phyloP scores from a whole-genome alignment of 2,113 vertebrate species.

The Platanista minor region DNA sequence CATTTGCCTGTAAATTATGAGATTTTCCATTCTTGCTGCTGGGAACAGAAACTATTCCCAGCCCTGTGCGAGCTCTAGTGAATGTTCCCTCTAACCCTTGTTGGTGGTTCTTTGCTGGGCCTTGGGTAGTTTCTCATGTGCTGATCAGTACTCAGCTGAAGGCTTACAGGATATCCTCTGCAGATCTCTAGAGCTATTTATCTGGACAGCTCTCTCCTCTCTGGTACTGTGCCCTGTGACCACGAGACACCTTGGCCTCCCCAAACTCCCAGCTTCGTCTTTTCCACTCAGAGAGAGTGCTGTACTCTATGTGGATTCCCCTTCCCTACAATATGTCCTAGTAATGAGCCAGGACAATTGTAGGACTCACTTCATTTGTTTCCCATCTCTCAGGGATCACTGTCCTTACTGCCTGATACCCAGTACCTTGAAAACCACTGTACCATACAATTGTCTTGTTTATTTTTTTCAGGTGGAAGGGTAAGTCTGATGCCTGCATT shows the following conservation, averaged over 20 bases:
- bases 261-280: neutral
- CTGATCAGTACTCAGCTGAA: neutral
- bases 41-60: neutral
- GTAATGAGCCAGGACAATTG: neutral
- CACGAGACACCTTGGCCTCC: neutral
- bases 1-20: neutral
- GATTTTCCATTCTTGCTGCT: neutral
- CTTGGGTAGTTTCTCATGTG: neutral
- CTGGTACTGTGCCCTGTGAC: neutral
- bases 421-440: neutral
- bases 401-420: neutral
- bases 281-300: neutral
- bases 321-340: neutral
- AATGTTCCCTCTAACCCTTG: neutral
- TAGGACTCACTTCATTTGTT: neutral
- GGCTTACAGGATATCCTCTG: neutral
- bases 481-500: neutral
- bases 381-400: neutral
- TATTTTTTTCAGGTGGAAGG: neutral
- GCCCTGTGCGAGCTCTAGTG: neutral
- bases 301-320: neutral
- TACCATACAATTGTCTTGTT: neutral
- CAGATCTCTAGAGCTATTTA: neutral
- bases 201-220: neutral
- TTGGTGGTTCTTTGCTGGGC: neutral